Evolutionary conservation across 2,797 vertebrate species (phyloP).

Genomic region (Otolemur crassicaudatus): DNA sequence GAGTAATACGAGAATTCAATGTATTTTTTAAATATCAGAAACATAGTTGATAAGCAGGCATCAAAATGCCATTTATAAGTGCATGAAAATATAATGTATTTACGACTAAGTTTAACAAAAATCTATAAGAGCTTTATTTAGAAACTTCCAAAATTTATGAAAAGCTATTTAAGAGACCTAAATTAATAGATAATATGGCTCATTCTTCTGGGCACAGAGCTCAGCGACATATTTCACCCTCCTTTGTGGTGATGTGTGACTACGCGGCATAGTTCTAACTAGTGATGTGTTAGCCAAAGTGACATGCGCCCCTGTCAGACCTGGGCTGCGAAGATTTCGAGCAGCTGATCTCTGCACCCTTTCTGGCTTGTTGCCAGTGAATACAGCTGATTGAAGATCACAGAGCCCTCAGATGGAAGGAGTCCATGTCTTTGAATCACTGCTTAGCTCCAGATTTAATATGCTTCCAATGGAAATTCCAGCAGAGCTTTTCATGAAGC

Average conservation of each 20-base stretch:
- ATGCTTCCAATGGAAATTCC: neutral
- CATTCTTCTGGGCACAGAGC: neutral
- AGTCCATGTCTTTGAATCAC: neutral
- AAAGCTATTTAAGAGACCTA: neutral
- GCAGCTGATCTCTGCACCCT: neutral
- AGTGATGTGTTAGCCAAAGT: neutral
- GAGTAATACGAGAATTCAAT: neutral
- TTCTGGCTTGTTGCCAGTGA: neutral
- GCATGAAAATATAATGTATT: neutral
- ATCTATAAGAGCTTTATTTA: neutral
- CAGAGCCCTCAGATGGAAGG: neutral
- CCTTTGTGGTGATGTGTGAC: neutral
- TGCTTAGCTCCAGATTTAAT: neutral
- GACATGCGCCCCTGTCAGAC: neutral
- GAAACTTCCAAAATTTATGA: neutral
- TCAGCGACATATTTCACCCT: neutral
- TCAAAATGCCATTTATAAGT: neutral
- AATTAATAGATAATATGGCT: neutral
- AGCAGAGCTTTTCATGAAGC: neutral
- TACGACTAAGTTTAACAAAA: neutral
- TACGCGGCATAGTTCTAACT: neutral
- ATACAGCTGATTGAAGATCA: neutral
- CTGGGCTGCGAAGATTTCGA: neutral
- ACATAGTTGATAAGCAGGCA: neutral
- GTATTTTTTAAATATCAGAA: constrained; percentile 14